Conservation (phyloP, 2,888 invertebrate genomes). For the Bembecia ichneumoniformis region DNA sequence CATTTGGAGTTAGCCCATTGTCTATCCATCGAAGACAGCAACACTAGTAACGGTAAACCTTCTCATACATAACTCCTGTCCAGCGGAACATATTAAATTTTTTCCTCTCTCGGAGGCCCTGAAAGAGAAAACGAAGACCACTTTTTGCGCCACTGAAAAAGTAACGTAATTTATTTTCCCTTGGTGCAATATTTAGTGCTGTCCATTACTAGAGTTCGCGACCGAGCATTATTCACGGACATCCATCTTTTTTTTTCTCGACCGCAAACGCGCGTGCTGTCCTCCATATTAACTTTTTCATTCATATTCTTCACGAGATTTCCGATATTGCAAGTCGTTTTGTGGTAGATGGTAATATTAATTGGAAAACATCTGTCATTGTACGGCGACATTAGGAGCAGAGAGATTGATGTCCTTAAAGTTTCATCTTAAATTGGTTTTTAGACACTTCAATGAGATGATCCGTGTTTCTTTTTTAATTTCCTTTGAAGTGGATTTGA, state of each 20-base stretch:
- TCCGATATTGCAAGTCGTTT: conserved; percentile 38
- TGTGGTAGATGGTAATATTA: conserved; percentile 13
- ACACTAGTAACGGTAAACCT: background rate
- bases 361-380: conserved; percentile 8
- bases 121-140: conserved; percentile 60
- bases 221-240: conserved; percentile 67
- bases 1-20: too few species aligned
- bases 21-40: too few species aligned
- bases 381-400: background rate
- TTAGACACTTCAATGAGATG: background rate
- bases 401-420: too few species aligned
- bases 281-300: conserved; percentile 64
- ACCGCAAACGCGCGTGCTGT: conserved; percentile 42
- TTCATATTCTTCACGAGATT: conserved; percentile 44
- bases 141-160: conserved; percentile 67
- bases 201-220: conserved; percentile 71
- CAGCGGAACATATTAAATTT: conserved; percentile 58
- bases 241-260: conserved; percentile 62
- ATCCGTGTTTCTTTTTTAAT: background rate
- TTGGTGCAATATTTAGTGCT: conserved; percentile 70
- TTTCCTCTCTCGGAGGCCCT: conserved; percentile 43
- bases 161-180: conserved; percentile 68
- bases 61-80: conserved; percentile 27
- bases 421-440: too few species aligned
- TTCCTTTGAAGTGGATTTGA: background rate